Percentiles rank a stretch among this genome's conserved stretches.
phyloP scores from a whole-genome alignment of 1,140 invertebrate genomes.

The Vanessa tameamea region DNA sequence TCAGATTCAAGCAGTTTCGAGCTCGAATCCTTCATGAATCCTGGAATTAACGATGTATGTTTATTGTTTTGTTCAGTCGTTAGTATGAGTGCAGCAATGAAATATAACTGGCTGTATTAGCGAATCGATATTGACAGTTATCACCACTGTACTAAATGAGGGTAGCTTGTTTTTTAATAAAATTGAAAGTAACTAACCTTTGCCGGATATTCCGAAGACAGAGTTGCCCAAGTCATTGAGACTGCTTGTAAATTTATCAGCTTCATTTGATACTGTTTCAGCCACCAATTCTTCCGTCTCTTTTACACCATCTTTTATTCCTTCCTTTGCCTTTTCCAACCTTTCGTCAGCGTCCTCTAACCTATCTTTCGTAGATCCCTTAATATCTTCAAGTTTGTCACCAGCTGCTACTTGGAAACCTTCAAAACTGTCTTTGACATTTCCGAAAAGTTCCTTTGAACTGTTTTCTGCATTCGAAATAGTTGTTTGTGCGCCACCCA shows the following conservation, averaged over 20 bases:
- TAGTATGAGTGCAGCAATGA: slow-evolving; percentile 3
- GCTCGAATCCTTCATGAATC: slow-evolving; percentile 74
- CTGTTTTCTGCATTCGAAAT: slow-evolving; percentile 45
- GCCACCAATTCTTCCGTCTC: slow-evolving; percentile 48
- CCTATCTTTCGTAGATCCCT: slow-evolving; percentile 51
- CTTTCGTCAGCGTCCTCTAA: slow-evolving; percentile 54
- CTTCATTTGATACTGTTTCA: slow-evolving; percentile 52
- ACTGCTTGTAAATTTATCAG: slow-evolving; percentile 67
- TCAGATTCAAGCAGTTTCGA: slow-evolving; percentile 73
- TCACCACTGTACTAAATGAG: background rate
- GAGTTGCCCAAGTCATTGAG: slow-evolving; percentile 72
- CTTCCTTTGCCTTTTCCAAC: slow-evolving; percentile 47
- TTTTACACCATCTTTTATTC: slow-evolving; percentile 42
- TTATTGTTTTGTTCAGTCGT: slow-evolving; percentile 1
- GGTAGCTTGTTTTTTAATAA: background rate
- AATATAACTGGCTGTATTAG: slow-evolving; percentile 8
- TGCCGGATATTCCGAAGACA: slow-evolving; percentile 68
- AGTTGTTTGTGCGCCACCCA: slow-evolving; percentile 50
- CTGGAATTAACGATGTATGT: slow-evolving; percentile 45
- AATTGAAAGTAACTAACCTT: slow-evolving; percentile 51
- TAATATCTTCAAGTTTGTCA: slow-evolving; percentile 70
- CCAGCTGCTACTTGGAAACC: slow-evolving; percentile 72
- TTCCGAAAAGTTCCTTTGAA: slow-evolving; percentile 62
- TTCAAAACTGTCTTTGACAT: slow-evolving; percentile 62
- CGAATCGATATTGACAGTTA: slow-evolving; percentile 11